Base-by-base conservation (phyloP, 2,113 vertebrate genomes). In the Colius striatus region DNA sequence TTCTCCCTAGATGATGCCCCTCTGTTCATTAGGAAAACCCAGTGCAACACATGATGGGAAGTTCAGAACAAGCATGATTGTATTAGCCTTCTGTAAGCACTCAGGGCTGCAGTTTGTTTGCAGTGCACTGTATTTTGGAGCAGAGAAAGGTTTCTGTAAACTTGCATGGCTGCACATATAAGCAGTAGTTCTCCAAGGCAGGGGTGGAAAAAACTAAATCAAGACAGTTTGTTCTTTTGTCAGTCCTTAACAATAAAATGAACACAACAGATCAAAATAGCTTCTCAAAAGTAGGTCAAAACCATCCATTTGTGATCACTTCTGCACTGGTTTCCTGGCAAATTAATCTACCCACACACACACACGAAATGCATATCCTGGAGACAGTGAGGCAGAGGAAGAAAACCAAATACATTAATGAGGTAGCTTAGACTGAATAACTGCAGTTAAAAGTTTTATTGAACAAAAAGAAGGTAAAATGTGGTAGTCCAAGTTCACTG, bases 391-490 rank as follows among this genome's bases (percentile, higher is more conserved):
- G 94, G 91, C 92, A 90, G 85, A 94, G 60, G 87, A 81, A 94
- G 85, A 96, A 92, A 94, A 92, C 79, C 90, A 88, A 84, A 84
- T 79, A 84, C 84, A 88, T 96, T 92, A 96, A 97, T 95, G 94
- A 97, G 94, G 90, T 87, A 96, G 95, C 96, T 95, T 79, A 96
- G 92, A 84, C 95, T 74, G 87, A 95, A 82, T 82, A 93, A 94
- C 90, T 97, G 97, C 97, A 97, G 91, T 97, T 97, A 94, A 96
- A 96, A 95, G 84, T 97, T 98, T 98, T 98, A 97, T 97, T 98
- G 97, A 98, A 97, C 95, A 97, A 97, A 97, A 97, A 95, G 75
- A 92, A 94, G 83, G 94, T 96, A 95, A 97, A 97, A 97, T 2
- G 89, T 92, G 95, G 96, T 94, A 96, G 92, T 95, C 94, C 96